Conservation (phyloP, 2,113 vertebrate genomes). For the Solenodon paradoxus region DNA sequence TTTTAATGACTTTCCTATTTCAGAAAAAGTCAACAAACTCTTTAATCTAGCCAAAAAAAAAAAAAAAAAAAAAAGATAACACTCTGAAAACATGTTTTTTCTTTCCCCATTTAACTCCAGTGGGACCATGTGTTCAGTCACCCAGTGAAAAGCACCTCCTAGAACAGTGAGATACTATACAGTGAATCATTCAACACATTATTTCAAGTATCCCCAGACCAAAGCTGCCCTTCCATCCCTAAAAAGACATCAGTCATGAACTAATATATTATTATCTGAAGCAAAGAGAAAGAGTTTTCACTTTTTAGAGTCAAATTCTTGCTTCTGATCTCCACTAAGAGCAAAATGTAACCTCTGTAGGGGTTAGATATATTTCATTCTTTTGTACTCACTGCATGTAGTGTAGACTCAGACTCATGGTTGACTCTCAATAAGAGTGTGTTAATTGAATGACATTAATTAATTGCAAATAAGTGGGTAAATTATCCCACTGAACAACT, state of each 20-base stretch:
- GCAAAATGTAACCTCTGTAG: not conserved
- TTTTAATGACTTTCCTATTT: not conserved
- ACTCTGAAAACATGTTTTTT: not conserved
- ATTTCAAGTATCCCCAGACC: not conserved
- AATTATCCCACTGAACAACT: not conserved
- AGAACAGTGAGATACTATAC: not conserved
- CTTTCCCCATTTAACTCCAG: not conserved
- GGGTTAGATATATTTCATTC: not conserved
- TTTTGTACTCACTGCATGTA: not conserved
- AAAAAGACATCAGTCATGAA: not conserved
- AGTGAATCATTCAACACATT: not conserved
- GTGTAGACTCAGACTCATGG: not conserved
- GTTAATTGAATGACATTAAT: constrained; percentile 23
- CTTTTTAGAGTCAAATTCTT: not conserved
- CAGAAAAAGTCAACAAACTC: not conserved
- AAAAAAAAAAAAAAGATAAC: not conserved
- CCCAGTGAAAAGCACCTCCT: not conserved
- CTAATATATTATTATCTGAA: not conserved
- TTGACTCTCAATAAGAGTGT: not conserved
- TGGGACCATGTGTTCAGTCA: not conserved
- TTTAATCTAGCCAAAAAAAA: not conserved
- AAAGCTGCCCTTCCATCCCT: not conserved
- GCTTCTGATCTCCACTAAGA: not conserved
- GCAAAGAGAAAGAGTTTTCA: not conserved
- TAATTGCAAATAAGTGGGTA: not conserved